Evolutionary conservation across 2,888 invertebrate genomes (phyloP), one percentile per base, ranked within the genome.

Genomic region (Ischnus inquisitorius): DNA sequence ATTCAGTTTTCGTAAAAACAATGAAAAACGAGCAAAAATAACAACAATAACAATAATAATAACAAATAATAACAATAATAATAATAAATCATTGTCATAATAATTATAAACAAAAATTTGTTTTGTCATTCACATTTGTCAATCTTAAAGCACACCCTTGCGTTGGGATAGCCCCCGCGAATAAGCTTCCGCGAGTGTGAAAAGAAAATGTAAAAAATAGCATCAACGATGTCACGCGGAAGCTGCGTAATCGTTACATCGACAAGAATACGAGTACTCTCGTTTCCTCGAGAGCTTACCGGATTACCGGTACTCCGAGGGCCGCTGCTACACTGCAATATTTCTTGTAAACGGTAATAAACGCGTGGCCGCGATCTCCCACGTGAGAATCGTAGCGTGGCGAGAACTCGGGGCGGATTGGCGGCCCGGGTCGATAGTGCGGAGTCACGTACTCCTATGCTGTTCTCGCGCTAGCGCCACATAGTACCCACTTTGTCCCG

Each of bases 361-460:
- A 76, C 71, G 82, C 82, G 82, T 82, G 77, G 65, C 65, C 34
- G 34, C n/a, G 77, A 82, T 82, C 60, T 34, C 77, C 77, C 82
- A 84, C 84, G 84, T 84, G 84, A 81, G 69, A 78, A 78, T 80
- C 22, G 48, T 67, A 75, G 81, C 68, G 54, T 57, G 72, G 60
- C 28, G 72, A 54, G 64, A 67, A 46, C 28, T 54, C 22, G 43
- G 43, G 78, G 69, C 46, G 46, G 51, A 77, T 79, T 60, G 84
- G 81, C 69, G 78, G n/a, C 65, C 12, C 60, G 84, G 84, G 78
- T 84, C 84, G 84, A 84, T 84, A 84, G 67, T 64, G 74, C 80
- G 19, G 78, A 69, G 69, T 62, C 62, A 67, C 65, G 76, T 76
- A 79, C 48, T 64, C 79, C 79, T 39, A 57, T 65, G 28, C 60